Evolutionary conservation across 2,888 invertebrate genomes (phyloP), one percentile per base, ranked within the genome.

Genomic region (Agrotis exclamationis): DNA sequence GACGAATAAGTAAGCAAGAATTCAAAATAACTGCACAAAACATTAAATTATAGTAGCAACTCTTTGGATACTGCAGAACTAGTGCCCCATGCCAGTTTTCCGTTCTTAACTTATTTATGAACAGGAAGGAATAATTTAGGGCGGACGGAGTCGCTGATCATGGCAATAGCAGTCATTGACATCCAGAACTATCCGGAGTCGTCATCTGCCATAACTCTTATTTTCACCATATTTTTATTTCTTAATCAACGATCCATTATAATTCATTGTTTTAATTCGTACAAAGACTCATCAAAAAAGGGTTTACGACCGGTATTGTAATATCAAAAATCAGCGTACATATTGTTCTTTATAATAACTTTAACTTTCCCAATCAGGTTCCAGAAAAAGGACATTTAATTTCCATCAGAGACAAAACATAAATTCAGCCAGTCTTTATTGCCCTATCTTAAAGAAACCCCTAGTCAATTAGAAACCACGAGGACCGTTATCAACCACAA

Each of bases 401-500:
- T 56, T 70, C 13, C 11, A 45, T 28, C 56, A 0, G 5, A 69
- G 3, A 66, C n/a, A 22, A 18, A 60, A 44, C 54, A 63, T 51
- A n/a, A 53, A 63, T 48, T 62, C 20, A 50, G 13, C 14, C 14
- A 45, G 56, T 63, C 13, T 72, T 76, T 71, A 82, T 70, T 57
- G 50, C 57, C 72, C 66, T 59, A 73, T 70, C 53, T 72, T 54
- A 28, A 70, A 80, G 60, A 67, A 63, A 75, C 74, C 45, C 3
- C 33, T 18, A 60, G 59, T 73, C 79, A 83, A 76, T 82, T 80
- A 82, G 70, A 65, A 65, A 56, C 53, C 56, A 39, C 54, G 24
- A 65, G 50, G 16, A 59, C 60, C 74, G 76, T 80, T 85, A 82
- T 80, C 79, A 79, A 63, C 71, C 74, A 72, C 77, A 76, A 74